Percentiles rank a stretch among this genome's conserved stretches.
Evolutionary conservation across 1,140 invertebrate species (phyloP).

Genomic region (Cylas formicarius): DNA sequence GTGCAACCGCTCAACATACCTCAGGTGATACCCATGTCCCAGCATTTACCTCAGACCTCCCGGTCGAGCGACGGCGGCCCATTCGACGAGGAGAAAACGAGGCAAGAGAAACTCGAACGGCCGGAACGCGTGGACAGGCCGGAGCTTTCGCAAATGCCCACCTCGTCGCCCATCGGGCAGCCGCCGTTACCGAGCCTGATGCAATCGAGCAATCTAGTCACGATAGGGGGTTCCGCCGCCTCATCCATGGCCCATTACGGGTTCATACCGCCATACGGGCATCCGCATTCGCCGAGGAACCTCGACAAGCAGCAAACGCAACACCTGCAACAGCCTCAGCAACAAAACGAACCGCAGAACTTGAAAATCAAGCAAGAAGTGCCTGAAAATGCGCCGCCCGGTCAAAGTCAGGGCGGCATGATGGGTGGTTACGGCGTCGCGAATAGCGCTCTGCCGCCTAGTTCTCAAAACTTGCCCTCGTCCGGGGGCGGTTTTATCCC

Average conservation of each 20-base stretch:
- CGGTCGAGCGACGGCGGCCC: conserved; percentile 24
- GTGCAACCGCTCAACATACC: conserved; percentile 43
- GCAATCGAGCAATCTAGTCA: conserved; percentile 49
- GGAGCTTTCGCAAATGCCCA: conserved; percentile 42
- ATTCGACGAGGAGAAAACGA: conserved; percentile 36
- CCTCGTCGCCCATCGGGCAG: conserved; percentile 45
- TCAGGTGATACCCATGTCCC: conserved; percentile 35
- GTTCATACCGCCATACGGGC: conserved; percentile 41
- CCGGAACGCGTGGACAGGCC: conserved; percentile 44
- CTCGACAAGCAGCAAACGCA: conserved; percentile 33
- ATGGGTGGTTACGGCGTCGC: conserved; percentile 4
- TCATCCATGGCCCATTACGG: conserved; percentile 44
- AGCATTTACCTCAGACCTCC: conserved; percentile 30
- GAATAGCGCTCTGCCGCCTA: conserved; percentile 8
- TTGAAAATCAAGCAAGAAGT: conserved; percentile 74
- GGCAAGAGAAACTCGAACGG: conserved; percentile 40
- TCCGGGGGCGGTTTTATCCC: conserved; percentile 20
- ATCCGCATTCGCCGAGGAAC: conserved; percentile 28
- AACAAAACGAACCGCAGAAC: conserved; percentile 59
- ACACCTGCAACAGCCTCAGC: conserved; percentile 47
- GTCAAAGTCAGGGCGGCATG: conserved; percentile 5
- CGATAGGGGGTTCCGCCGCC: conserved; percentile 45
- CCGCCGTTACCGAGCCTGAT: conserved; percentile 47
- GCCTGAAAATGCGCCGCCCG: conserved; percentile 37
- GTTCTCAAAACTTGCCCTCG: conserved; percentile 19